Percentiles rank a stretch among this genome's conserved stretches.
Conservation (phyloP, 2,888 invertebrate species). For the Lottia scabra region DNA sequence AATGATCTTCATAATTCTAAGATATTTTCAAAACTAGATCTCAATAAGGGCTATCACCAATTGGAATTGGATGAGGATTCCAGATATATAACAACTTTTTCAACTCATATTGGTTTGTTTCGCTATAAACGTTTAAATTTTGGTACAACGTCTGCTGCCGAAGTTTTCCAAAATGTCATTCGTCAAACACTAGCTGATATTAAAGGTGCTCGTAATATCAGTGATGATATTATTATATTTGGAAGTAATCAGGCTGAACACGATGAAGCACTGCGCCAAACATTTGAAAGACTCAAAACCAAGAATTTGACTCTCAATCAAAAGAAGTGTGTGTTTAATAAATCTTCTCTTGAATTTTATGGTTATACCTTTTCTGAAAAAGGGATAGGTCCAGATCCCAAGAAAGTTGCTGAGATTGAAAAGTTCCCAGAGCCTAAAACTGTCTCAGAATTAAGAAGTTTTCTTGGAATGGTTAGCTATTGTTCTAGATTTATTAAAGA, state of each 20-base stretch:
- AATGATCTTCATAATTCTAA: constrained; percentile 34
- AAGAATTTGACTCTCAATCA: constrained; percentile 31
- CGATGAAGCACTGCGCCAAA: constrained; percentile 25
- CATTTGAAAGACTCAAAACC: constrained; percentile 23
- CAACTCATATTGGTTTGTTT: constrained; percentile 31
- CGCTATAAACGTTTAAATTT: constrained; percentile 39
- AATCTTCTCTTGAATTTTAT: constrained; percentile 17
- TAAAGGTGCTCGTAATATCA: constrained; percentile 30
- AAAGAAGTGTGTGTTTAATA: constrained; percentile 31
- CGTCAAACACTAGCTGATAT: constrained; percentile 24
- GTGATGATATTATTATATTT: constrained; percentile 41
- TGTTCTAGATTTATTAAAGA: background rate
- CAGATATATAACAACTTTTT: constrained; percentile 41
- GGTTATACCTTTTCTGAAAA: background rate
- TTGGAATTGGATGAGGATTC: constrained; percentile 33
- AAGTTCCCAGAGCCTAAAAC: background rate
- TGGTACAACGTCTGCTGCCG: constrained; percentile 33
- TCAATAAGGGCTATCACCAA: constrained; percentile 42
- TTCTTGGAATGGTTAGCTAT: constrained; percentile 10
- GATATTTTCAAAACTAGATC: constrained; percentile 39
- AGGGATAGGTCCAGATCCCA: background rate
- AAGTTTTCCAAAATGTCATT: constrained; percentile 37
- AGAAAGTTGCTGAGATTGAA: background rate
- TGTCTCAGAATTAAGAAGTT: background rate
- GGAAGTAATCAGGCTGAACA: constrained; percentile 32